Evolutionary conservation across 2,113 vertebrate genomes (phyloP), one percentile per base, ranked within the genome.

Genomic region (Oncorhynchus mykiss): DNA sequence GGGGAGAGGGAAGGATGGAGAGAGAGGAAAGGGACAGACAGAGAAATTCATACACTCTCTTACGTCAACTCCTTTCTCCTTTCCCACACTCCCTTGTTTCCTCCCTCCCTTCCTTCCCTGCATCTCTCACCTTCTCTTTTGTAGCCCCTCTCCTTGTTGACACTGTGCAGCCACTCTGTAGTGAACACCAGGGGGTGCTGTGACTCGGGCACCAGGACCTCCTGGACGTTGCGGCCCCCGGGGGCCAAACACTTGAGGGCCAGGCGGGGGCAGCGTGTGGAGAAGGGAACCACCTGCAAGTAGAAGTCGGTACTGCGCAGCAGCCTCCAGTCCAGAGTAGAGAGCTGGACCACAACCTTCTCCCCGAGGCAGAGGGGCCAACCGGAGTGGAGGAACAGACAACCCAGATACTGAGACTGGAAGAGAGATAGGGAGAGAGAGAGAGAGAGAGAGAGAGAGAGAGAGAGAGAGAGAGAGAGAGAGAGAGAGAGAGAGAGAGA

Each of bases 251-350:
- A 97, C 85, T 96, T 96, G 4, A 97, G 92, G 3, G 95, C 94
- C 83, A 97, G 92, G 1, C 94, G 92, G 7, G 96, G 95, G 74
- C 95, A 93, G 62, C 95, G 94, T 0, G 95, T 95, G 16, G 94
- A 94, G 67, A 95, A 96, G 72, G 96, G 96, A 51, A 96, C 95
- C 81, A 97, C 95, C 88, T 97, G 96, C 64, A 97, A 92, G 90
- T 97, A 97, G 93, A 97, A 97, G 91, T 97, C 96, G 18, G 95
- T 95, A 0, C 94, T 92, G 71, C 92, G 93, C 74, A 97, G 92
- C 67, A 94, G 92, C 90, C 96, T 94, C 96, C 96, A 97, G 80
- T 96, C 95, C 72, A 97, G 81, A 8, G 96, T 95, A 25, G 95
- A 95, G 24, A 97, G 92, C 78, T 97, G 96, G 2, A 97, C 94